Evolutionary conservation across 2,113 vertebrate species (phyloP).

Genomic region (Tupaia chinensis): DNA sequence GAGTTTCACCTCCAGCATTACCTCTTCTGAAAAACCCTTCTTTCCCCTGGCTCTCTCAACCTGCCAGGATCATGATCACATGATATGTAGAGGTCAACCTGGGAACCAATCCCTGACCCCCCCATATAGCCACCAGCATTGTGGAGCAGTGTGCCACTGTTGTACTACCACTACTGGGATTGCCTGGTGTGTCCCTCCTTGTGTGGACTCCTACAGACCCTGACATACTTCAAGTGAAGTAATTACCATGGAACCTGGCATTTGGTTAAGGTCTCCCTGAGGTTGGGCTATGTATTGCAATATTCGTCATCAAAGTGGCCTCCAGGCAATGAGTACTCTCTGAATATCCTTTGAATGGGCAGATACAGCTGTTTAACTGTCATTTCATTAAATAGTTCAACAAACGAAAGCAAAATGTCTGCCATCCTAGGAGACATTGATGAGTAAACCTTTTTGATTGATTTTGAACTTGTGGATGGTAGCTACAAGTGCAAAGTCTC

Average conservation of each 20-base stretch:
- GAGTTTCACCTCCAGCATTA: not conserved
- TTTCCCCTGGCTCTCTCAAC: too few species aligned
- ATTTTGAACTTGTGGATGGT: not conserved
- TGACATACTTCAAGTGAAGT: not conserved
- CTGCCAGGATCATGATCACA: too few species aligned
- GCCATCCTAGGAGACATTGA: not conserved
- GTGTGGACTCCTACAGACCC: not conserved
- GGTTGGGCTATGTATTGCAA: not conserved
- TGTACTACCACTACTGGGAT: too few species aligned
- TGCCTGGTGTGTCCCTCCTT: not conserved
- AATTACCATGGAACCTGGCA: not conserved
- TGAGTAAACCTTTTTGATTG: not conserved
- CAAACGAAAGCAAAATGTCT: not conserved
- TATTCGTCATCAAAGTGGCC: not conserved
- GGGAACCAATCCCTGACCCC: too few species aligned
- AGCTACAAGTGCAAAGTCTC: not conserved
- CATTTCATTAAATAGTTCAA: constrained; percentile 13
- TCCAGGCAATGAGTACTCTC: fast-evolving
- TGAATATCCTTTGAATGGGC: not conserved
- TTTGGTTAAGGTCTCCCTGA: not conserved
- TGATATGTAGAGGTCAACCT: too few species aligned
- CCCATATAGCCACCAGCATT: too few species aligned
- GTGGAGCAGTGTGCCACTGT: too few species aligned
- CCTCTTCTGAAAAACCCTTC: not conserved
- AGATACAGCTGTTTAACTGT: not conserved